Base-by-base conservation (phyloP, 2,113 vertebrate species). In the Irena cyanogastra region DNA sequence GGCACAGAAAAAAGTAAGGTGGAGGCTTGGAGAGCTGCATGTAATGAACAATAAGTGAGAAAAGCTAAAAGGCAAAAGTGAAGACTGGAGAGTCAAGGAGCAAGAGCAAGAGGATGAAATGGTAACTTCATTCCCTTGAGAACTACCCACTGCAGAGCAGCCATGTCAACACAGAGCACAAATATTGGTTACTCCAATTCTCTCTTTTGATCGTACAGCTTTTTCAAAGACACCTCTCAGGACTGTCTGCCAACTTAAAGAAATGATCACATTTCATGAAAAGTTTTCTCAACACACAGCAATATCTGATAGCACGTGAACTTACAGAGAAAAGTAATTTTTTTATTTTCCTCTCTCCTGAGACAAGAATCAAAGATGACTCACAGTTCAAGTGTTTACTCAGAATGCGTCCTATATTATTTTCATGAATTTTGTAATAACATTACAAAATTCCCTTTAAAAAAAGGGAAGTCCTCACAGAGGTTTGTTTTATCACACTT, bases 71-170 rank as follows among this genome's bases (percentile, higher is more conserved):
- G 60, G 33, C 41, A 83, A 52, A 92, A 76, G 13, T 16, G 31
- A 78, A 79, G 39, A 66, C 33, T 45, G 60, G 68, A 26, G 17
- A 81, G 33, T 30, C 27, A n/a, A 80, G 53, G 41, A 60, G 14
- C 37, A 76, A 39, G 4, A 61, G 19, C 20, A 47, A 88, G 52
- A 44, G 76, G 21, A 42, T 47, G 19, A 13, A 3, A 3, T 2
- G 30, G 11, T 21, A 60, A 42, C 35, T 80, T 65, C 7, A 35
- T 65, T 77, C 27, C 16, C 41, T 61, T 47, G 16, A 63, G 39
- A 72, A 31, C 24, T 41, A 4, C 2, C 13, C 2, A 15, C 13
- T 14, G 23, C 4, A 83, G 17, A 0, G 0, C 16, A 61, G 28
- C 14, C 31, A 16, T 9, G 13, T 33, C 52, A 66, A 47, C 30